Evolutionary conservation across 2,113 vertebrate species (phyloP).

Genomic region (Pelvicachromis taeniatus): DNA sequence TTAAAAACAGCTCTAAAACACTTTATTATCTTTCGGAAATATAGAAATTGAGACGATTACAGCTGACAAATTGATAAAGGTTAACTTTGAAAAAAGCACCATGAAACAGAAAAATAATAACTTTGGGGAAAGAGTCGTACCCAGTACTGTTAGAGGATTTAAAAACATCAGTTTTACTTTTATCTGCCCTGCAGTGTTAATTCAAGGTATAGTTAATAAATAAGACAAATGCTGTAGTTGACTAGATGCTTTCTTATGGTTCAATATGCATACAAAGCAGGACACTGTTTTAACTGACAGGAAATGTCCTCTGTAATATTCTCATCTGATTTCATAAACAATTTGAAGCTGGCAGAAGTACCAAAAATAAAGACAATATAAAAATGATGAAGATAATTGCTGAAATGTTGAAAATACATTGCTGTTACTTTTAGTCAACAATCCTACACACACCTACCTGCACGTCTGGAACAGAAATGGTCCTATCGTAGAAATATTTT

Average conservation of each 20-base stretch:
- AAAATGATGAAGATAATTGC: background rate
- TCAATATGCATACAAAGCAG: background rate
- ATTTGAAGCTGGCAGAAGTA: background rate
- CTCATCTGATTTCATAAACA: background rate
- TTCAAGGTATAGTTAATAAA: background rate
- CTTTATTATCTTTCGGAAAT: background rate
- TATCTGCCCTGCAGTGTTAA: too few species aligned
- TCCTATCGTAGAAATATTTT: background rate
- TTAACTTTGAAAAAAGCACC: background rate
- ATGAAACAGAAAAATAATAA: rapidly evolving
- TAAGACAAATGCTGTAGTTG: background rate
- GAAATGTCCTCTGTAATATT: background rate
- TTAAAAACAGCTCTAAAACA: background rate
- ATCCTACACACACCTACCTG: slow-evolving; percentile 10
- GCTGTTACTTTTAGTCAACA: background rate
- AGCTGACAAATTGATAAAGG: background rate
- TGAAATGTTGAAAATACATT: background rate
- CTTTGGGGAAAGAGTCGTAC: background rate
- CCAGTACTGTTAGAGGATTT: background rate
- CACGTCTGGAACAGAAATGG: background rate
- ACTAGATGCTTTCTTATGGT: background rate
- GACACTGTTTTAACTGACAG: background rate
- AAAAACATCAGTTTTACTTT: background rate
- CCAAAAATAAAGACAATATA: background rate
- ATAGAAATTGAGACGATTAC: background rate